phyloP scores from a whole-genome alignment of 2,888 invertebrate genomes.

The Ditula angustiorana region DNA sequence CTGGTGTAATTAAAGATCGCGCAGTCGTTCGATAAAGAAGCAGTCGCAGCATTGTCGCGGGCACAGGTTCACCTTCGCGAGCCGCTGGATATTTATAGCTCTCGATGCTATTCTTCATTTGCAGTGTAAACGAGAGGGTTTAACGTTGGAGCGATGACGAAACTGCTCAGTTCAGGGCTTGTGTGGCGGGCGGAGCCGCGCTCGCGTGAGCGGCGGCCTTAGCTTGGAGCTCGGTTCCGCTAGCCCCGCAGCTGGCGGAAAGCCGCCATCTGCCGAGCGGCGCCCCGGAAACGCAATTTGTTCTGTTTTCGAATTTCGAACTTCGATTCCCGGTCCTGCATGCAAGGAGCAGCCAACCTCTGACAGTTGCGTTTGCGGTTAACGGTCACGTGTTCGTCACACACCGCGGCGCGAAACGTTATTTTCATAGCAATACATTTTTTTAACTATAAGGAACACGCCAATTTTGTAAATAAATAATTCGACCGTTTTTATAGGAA shows the following conservation, averaged over 20 bases:
- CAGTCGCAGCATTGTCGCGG: conserved; percentile 51
- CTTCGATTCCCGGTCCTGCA: conserved; percentile 59
- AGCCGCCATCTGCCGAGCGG: conserved; percentile 80
- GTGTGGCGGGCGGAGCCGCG: not conserved
- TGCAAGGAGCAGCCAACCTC: conserved; percentile 47
- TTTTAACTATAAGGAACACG: conserved; percentile 10
- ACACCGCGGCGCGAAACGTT: conserved; percentile 47
- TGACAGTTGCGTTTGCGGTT: conserved; percentile 62
- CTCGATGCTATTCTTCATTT: not conserved
- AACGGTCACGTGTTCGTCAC: conserved; percentile 61
- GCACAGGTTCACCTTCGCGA: conserved; percentile 71
- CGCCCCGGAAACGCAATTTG: conserved; percentile 79
- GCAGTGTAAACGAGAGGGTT: conserved; percentile 39
- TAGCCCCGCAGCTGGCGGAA: conserved; percentile 82
- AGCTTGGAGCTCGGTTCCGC: conserved; percentile 59
- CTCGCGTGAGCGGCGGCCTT: conserved; percentile 17
- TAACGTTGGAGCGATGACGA: not conserved
- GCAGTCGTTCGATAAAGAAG: conserved; percentile 61
- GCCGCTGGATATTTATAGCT: conserved; percentile 47
- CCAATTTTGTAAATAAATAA: conserved; percentile 7
- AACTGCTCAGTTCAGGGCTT: not conserved
- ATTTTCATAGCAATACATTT: conserved; percentile 11
- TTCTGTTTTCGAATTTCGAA: conserved; percentile 74
- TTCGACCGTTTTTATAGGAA: conserved; percentile 11
- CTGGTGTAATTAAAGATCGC: conserved; percentile 76